Evolutionary conservation across 1,140 invertebrate species (phyloP).

Genomic region (Episyrphus balteatus): DNA sequence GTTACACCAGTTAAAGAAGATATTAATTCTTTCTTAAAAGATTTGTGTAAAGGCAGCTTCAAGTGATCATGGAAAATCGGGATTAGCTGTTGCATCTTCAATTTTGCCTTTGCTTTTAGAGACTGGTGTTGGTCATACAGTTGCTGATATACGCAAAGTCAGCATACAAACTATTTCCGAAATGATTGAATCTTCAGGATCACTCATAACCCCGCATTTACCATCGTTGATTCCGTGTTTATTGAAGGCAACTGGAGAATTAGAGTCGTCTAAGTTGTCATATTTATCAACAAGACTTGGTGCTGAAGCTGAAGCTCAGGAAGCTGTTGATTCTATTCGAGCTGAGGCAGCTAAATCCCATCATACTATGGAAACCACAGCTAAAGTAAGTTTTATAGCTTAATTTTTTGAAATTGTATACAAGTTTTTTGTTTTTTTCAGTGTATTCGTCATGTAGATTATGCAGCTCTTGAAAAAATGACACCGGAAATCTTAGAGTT

Average conservation of each 20-base stretch:
- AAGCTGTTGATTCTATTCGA: constrained; percentile 63
- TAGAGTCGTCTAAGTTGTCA: constrained; percentile 67
- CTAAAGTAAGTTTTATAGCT: constrained; percentile 45
- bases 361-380: constrained; percentile 78
- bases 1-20: not conserved
- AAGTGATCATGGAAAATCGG: constrained; percentile 62
- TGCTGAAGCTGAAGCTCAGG: constrained; percentile 51
- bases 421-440: constrained; percentile 33
- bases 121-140: constrained; percentile 63
- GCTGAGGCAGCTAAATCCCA: constrained; percentile 68
- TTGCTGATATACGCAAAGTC: constrained; percentile 66
- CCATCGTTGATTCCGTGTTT: constrained; percentile 70
- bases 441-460: constrained; percentile 76
- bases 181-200: constrained; percentile 67
- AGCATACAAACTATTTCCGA: constrained; percentile 76
- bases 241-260: constrained; percentile 70
- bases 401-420: not conserved
- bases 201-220: constrained; percentile 66
- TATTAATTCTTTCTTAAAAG: constrained; percentile 31
- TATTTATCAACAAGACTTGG: constrained; percentile 65
- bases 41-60: constrained; percentile 69
- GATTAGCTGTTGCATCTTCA: constrained; percentile 60
- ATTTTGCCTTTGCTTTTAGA: constrained; percentile 73
- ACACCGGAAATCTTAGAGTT: constrained; percentile 72
- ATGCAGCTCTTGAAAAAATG: constrained; percentile 60